These are phyloP conservation scores for Ptilorrhoa leucosticta DNA, from an alignment of 2,113 vertebrate species.

Conservation along the genomic window DNA sequence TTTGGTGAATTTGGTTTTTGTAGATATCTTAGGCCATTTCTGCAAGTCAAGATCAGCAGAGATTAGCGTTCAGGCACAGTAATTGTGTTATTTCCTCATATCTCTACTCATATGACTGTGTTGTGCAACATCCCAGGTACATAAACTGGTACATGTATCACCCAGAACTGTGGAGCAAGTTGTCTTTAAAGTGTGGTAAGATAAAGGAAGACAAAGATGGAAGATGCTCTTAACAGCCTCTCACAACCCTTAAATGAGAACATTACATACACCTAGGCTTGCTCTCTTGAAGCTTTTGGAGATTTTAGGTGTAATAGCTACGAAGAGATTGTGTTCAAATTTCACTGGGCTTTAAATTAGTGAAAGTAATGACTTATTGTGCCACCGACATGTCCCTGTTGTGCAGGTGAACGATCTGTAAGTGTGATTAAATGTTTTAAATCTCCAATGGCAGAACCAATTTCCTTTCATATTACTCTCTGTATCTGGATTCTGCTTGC, in stretches of 20 bases:
- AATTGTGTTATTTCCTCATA: neutral
- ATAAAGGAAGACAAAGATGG: neutral
- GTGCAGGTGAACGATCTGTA: neutral
- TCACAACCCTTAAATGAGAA: neutral
- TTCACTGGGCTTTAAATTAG: neutral
- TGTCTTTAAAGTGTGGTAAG: neutral
- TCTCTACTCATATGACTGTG: neutral
- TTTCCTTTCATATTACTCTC: neutral
- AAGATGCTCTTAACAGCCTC: neutral
- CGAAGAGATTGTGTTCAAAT: neutral
- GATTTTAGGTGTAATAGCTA: neutral
- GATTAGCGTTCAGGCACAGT: neutral
- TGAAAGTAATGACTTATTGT: neutral
- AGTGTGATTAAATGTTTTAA: neutral
- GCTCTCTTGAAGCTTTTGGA: neutral
- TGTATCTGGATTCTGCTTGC: neutral
- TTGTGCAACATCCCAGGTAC: neutral
- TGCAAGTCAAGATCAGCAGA: neutral
- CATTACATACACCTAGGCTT: neutral
- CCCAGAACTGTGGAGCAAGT: neutral
- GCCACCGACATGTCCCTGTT: neutral
- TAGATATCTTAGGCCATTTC: neutral
- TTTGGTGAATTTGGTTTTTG: neutral
- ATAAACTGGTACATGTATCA: neutral
- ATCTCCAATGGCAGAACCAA: neutral